Evolutionary conservation across 2,797 vertebrate species (phyloP).

Genomic region (Yasuhikotakia modesta): DNA sequence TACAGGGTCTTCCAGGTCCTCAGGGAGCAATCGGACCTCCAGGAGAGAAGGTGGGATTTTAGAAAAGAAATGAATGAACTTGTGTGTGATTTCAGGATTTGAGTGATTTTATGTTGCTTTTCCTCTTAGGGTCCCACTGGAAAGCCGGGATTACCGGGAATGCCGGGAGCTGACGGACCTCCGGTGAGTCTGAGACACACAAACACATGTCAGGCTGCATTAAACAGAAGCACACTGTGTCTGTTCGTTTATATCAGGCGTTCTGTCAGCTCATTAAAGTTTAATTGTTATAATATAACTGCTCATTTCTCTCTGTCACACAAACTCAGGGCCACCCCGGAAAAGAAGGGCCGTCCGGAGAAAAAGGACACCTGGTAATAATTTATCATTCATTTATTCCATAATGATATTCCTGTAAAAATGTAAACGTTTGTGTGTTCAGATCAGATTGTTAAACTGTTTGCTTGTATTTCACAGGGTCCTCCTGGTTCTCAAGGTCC

Average conservation of each 20-base stretch:
- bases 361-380: slow-evolving; percentile 90
- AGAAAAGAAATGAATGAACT: not conserved
- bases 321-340: slow-evolving; percentile 91
- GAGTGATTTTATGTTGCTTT: slow-evolving; percentile 5
- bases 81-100: not conserved
- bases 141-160: slow-evolving; percentile 93
- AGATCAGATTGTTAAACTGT: not conserved
- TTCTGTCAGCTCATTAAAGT: slow-evolving; percentile 61
- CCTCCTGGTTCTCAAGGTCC: slow-evolving; percentile 93
- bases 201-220: not conserved
- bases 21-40: slow-evolving; percentile 93
- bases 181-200: slow-evolving; percentile 80
- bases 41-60: slow-evolving; percentile 88
- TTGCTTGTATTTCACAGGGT: slow-evolving; percentile 75
- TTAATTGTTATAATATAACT: slow-evolving; percentile 64
- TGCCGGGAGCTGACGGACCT: slow-evolving; percentile 95
- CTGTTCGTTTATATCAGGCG: not conserved
- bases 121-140: slow-evolving; percentile 86
- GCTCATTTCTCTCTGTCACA: slow-evolving; percentile 59
- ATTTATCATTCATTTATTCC: slow-evolving; percentile 23
- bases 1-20: slow-evolving; percentile 92
- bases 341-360: slow-evolving; percentile 93
- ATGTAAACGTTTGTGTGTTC: not conserved
- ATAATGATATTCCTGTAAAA: not conserved
- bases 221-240: not conserved